Evolutionary conservation across 2,888 invertebrate genomes (phyloP).

Genomic region (Mechanitis messenoides): DNA sequence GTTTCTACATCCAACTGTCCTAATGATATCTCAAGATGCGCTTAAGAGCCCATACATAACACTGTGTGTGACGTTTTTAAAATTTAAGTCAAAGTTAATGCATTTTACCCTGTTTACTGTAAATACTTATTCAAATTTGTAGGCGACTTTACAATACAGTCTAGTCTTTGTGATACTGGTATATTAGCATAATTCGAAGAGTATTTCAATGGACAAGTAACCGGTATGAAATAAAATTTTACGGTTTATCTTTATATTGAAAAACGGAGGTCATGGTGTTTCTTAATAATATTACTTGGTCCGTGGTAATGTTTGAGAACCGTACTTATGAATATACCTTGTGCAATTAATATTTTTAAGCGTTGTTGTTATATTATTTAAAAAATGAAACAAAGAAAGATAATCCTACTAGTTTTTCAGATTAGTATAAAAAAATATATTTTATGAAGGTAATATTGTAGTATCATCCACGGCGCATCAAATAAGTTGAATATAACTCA

Average conservation of each 20-base stretch:
- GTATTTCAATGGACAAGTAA: slow-evolving; percentile 70
- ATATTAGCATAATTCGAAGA: slow-evolving; percentile 69
- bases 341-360: no score
- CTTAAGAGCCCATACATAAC: slow-evolving; percentile 74
- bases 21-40: slow-evolving; percentile 74
- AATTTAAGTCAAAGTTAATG: slow-evolving; percentile 74
- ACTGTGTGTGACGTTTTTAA: slow-evolving; percentile 74
- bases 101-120: slow-evolving; percentile 68
- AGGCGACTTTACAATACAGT: slow-evolving; percentile 59
- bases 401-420: no score
- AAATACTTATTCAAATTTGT: slow-evolving; percentile 74
- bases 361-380: no score
- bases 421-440: no score
- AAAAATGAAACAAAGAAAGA: no score
- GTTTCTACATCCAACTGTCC: slow-evolving; percentile 44
- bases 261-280: slow-evolving; percentile 59
- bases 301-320: slow-evolving; percentile 46
- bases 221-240: slow-evolving; percentile 69
- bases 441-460: no score
- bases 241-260: slow-evolving; percentile 68
- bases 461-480: background rate
- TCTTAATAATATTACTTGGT: slow-evolving; percentile 57
- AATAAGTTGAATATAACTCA: slow-evolving; percentile 4
- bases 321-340: slow-evolving; percentile 43
- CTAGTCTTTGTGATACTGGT: slow-evolving; percentile 56